Evolutionary conservation across 1,140 invertebrate species (phyloP).

Genomic region (Lutraria rhynchaena): DNA sequence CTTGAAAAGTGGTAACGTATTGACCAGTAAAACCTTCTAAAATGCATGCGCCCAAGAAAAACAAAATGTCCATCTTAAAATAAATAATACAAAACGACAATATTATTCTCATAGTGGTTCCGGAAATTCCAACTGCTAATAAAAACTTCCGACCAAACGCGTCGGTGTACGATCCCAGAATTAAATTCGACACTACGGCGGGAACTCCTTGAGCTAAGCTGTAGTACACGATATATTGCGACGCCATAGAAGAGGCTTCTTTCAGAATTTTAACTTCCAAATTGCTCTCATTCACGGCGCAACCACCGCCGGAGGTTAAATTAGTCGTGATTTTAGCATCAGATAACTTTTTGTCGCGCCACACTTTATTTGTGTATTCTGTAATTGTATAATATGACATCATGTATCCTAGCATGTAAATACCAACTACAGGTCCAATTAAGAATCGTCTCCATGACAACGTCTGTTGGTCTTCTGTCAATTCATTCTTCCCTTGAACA

Average conservation of each 20-base stretch:
- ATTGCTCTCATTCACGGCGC: constrained; percentile 34
- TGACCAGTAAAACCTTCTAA: constrained; percentile 53
- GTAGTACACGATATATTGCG: constrained; percentile 43
- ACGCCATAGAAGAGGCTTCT: constrained; percentile 32
- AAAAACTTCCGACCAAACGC: constrained; percentile 43
- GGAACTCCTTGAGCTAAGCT: constrained; percentile 30
- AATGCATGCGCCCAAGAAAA: constrained; percentile 40
- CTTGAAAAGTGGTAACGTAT: constrained; percentile 28
- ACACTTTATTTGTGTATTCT: constrained; percentile 39
- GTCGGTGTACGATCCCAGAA: constrained; percentile 47
- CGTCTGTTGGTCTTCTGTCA: background rate
- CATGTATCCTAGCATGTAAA: constrained; percentile 51
- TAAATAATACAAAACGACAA: constrained; percentile 31
- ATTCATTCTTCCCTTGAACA: no score
- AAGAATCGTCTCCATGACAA: constrained; percentile 32
- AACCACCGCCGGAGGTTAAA: background rate
- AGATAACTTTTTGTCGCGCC: constrained; percentile 15
- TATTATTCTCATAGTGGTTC: constrained; percentile 21
- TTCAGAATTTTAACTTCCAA: constrained; percentile 1
- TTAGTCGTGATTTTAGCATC: constrained; percentile 27
- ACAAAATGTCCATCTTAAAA: constrained; percentile 39
- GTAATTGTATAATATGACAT: constrained; percentile 55
- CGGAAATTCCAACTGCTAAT: constrained; percentile 36
- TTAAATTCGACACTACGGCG: constrained; percentile 40
- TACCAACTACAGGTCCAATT: constrained; percentile 22